Conservation (phyloP, 1,140 invertebrate genomes). For the Brachionus rubens region DNA sequence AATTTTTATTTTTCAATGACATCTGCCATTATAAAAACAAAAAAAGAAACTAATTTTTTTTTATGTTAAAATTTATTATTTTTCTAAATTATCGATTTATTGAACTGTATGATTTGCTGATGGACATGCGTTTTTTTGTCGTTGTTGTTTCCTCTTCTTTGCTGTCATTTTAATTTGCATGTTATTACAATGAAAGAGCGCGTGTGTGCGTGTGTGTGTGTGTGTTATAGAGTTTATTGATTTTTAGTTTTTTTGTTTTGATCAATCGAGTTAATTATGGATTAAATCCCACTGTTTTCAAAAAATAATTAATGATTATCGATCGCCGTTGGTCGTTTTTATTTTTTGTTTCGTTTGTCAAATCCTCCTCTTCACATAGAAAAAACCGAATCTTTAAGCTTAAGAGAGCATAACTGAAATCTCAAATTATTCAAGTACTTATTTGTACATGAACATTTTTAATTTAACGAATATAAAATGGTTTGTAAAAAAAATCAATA, state of each 20-base stretch:
- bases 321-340: conserved; percentile 12
- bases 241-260: conserved; percentile 11
- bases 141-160: background rate
- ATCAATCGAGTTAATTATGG: conserved; percentile 28
- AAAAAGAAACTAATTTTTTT: background rate
- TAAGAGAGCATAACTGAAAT: conserved; percentile 31
- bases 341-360: background rate
- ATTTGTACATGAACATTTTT: too few relatives aligned
- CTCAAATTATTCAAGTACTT: background rate
- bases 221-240: conserved; percentile 10
- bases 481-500: too few relatives aligned
- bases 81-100: background rate
- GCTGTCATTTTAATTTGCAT: conserved; percentile 28
- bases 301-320: conserved; percentile 21
- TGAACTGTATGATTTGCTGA: too few relatives aligned
- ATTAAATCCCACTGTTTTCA: conserved; percentile 20
- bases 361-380: conserved; percentile 28
- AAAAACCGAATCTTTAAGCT: background rate
- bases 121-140: background rate
- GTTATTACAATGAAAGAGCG: background rate
- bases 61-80: background rate
- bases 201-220: background rate
- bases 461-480: too few relatives aligned
- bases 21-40: conserved; percentile 12
- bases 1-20: too few relatives aligned